Evolutionary conservation across 2,797 vertebrate species (phyloP).

Genomic region (Streptopelia turtur): DNA sequence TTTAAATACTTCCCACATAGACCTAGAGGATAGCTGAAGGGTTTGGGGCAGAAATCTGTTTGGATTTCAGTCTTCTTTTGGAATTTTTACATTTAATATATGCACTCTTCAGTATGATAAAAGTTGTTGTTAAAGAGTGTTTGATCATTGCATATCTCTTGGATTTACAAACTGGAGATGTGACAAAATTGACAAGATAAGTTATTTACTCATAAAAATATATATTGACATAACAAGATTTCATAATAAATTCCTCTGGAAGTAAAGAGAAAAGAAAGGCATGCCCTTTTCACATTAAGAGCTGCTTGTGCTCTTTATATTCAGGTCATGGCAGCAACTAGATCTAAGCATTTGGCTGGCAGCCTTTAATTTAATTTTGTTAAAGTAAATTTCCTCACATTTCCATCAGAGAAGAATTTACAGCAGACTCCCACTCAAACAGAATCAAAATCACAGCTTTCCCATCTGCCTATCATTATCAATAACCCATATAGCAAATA

Average conservation of each 20-base stretch:
- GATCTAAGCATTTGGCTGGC: neutral
- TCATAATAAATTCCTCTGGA: neutral
- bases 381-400: neutral
- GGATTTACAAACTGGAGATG: neutral
- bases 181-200: neutral
- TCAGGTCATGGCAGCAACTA: neutral
- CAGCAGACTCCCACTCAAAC: neutral
- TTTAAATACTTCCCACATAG: neutral
- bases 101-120: neutral
- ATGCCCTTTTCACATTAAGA: neutral
- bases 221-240: neutral
- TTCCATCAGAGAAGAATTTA: neutral
- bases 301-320: neutral
- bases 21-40: neutral
- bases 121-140: neutral
- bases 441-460: neutral
- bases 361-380: neutral
- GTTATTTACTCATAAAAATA: neutral
- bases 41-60: neutral
- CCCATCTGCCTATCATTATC: neutral
- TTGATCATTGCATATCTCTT: neutral
- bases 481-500: neutral
- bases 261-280: neutral
- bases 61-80: neutral
- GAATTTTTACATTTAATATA: neutral